phyloP scores from a whole-genome alignment of 2,113 vertebrate species.

The Lophochroa leadbeateri region DNA sequence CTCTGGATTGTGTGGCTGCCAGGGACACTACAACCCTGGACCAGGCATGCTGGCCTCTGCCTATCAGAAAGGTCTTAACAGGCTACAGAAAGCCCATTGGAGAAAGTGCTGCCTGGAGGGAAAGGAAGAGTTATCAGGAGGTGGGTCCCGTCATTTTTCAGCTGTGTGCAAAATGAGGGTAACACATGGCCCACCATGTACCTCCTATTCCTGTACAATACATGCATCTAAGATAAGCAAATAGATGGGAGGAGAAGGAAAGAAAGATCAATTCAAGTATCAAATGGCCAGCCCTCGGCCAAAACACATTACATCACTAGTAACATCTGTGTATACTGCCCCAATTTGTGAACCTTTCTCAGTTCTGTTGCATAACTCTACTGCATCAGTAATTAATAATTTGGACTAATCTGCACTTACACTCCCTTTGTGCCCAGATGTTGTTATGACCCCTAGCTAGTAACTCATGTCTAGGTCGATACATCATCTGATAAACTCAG shows the following conservation, averaged over 20 bases:
- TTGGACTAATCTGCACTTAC: neutral
- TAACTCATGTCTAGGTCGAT: neutral
- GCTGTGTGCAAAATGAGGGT: neutral
- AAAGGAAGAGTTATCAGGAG: neutral
- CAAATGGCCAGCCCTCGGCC: neutral
- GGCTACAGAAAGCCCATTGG: neutral
- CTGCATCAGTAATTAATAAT: neutral
- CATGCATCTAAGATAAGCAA: neutral
- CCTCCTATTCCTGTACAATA: neutral
- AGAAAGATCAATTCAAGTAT: neutral
- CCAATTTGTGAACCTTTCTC: neutral
- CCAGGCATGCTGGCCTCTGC: neutral
- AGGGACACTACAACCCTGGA: neutral
- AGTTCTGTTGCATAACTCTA: neutral
- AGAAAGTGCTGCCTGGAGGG: neutral
- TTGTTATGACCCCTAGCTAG: neutral
- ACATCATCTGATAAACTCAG: neutral
- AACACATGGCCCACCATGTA: neutral
- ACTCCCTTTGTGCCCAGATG: neutral
- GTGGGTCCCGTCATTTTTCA: neutral
- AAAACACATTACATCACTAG: neutral
- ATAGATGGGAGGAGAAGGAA: neutral
- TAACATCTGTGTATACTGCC: neutral
- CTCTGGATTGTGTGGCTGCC: accelerated
- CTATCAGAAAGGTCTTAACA: neutral